phyloP scores from a whole-genome alignment of 1,140 invertebrate genomes.

The Heliconius hermathena region DNA sequence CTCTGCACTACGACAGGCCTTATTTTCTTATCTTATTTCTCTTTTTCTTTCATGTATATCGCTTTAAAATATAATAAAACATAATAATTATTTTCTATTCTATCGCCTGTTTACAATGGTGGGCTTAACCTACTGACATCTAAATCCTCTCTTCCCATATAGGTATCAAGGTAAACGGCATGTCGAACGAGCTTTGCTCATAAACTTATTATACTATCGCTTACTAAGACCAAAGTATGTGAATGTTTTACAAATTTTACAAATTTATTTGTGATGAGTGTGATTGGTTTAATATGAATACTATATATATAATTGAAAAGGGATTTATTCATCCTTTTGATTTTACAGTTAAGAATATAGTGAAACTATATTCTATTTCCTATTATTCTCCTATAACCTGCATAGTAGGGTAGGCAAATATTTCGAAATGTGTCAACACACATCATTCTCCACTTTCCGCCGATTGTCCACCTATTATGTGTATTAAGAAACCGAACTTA shows the following conservation, averaged over 20 bases:
- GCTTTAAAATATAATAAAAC: background rate
- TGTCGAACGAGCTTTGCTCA: constrained; percentile 9
- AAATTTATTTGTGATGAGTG: background rate
- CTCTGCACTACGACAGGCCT: too few relatives aligned
- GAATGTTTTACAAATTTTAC: constrained; percentile 1
- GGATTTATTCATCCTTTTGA: too few relatives aligned
- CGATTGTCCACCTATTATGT: too few relatives aligned
- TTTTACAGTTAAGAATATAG: too few relatives aligned
- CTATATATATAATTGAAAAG: background rate
- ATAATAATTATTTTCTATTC: background rate
- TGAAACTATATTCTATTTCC: too few relatives aligned
- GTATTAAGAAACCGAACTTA: too few relatives aligned
- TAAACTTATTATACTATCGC: background rate
- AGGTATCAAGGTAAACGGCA: constrained; percentile 1
- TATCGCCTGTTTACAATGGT: background rate
- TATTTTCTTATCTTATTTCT: too few relatives aligned
- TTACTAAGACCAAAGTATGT: background rate
- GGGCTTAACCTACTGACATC: constrained; percentile 1
- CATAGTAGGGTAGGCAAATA: background rate
- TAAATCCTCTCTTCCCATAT: constrained; percentile 9
- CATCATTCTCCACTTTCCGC: too few relatives aligned
- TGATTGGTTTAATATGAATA: background rate
- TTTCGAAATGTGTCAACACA: too few relatives aligned
- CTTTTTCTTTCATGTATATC: too few relatives aligned
- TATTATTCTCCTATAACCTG: too few relatives aligned